A percentile compares a stretch with the other conserved stretches of the same genome.
Evolutionary conservation across 2,888 invertebrate species (phyloP).

Genomic region (Panzeria rudis): DNA sequence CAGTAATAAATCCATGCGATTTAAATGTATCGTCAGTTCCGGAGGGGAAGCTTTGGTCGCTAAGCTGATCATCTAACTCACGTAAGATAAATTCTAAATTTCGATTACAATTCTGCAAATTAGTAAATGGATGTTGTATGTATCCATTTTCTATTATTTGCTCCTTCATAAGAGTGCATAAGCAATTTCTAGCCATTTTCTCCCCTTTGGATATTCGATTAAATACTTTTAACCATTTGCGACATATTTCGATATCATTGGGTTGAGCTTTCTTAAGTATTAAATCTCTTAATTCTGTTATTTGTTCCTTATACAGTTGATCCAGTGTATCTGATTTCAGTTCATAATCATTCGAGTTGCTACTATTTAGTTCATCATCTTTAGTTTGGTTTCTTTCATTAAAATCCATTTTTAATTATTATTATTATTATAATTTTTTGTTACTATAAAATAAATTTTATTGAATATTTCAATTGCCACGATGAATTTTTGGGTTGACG

Average conservation of each 20-base stretch:
- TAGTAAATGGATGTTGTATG: slow-evolving; percentile 76
- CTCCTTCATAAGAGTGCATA: slow-evolving; percentile 78
- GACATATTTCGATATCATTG: slow-evolving; percentile 75
- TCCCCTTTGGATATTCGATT: slow-evolving; percentile 75
- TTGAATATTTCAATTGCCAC: slow-evolving; percentile 6
- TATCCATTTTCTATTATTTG: slow-evolving; percentile 75
- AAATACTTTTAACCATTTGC: slow-evolving; percentile 79
- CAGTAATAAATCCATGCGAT: slow-evolving; percentile 34
- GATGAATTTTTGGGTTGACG: too few relatives aligned
- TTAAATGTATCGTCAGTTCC: slow-evolving; percentile 31
- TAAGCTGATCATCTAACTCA: slow-evolving; percentile 69
- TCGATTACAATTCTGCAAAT: slow-evolving; percentile 72
- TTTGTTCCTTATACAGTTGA: slow-evolving; percentile 75
- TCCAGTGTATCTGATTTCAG: slow-evolving; percentile 75
- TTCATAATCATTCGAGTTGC: slow-evolving; percentile 72
- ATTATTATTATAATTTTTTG: too few relatives aligned
- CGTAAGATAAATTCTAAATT: slow-evolving; percentile 74
- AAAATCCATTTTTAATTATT: slow-evolving; percentile 44
- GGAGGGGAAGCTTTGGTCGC: slow-evolving; percentile 18
- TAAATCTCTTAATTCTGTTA: slow-evolving; percentile 74
- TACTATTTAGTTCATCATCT: slow-evolving; percentile 48
- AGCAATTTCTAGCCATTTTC: slow-evolving; percentile 78
- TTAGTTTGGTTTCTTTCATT: slow-evolving; percentile 16
- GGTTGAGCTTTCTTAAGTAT: slow-evolving; percentile 73
- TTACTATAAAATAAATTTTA: slow-evolving; percentile 16